These are phyloP conservation scores for Caenorhabditis macrosperma DNA, from an alignment of 2,888 invertebrate species.

Conservation along the genomic window DNA sequence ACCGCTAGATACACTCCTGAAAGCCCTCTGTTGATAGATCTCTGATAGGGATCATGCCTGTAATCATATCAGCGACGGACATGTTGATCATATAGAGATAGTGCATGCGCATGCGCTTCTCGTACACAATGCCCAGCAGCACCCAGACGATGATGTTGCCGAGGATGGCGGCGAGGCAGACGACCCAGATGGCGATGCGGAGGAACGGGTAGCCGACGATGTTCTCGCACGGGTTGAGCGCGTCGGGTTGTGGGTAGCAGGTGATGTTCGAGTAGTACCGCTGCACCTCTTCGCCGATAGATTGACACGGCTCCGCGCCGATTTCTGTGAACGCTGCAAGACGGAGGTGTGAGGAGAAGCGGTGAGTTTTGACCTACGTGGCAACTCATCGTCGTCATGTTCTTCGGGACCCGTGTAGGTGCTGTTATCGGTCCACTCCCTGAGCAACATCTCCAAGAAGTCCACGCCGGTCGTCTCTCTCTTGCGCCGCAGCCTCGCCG, in stretches of 20 bases:
- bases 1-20: conserved; percentile 89
- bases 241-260: conserved; percentile 86
- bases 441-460: conserved; percentile 42
- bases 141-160: conserved; percentile 85
- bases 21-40: neutral
- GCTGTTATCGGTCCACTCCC: conserved; percentile 43
- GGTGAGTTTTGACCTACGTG: conserved; percentile 60
- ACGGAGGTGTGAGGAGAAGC: neutral
- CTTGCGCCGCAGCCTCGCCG: conserved; percentile 19
- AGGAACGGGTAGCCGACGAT: conserved; percentile 85
- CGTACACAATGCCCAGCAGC: conserved; percentile 84
- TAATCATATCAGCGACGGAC: conserved; percentile 96
- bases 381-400: conserved; percentile 53
- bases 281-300: conserved; percentile 53
- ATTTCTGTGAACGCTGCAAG: conserved; percentile 60
- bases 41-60: conserved; percentile 84
- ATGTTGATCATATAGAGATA: conserved; percentile 96
- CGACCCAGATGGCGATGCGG: conserved; percentile 90
- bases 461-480: conserved; percentile 14
- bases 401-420: conserved; percentile 46
- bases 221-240: conserved; percentile 91
- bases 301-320: conserved; percentile 62
- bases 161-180: conserved; percentile 93
- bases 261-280: conserved; percentile 72
- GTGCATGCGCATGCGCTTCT: conserved; percentile 89